A percentile compares a stretch with the other conserved stretches of the same genome.
Evolutionary conservation across 2,797 vertebrate species (phyloP).

Genomic region (Adelosebastes latens): DNA sequence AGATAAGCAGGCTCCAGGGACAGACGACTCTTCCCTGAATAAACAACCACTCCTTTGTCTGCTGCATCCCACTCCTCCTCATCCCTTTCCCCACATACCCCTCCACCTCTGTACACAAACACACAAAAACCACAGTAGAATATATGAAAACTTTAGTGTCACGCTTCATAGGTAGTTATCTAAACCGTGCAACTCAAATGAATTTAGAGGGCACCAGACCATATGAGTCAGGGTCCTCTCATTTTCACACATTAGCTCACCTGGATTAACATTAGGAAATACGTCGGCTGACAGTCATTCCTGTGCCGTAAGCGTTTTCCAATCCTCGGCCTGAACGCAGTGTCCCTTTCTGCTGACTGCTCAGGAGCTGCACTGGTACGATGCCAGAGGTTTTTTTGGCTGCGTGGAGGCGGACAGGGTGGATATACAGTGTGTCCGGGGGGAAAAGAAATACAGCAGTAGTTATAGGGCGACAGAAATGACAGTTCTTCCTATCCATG

Average conservation of each 20-base stretch:
- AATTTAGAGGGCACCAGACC: neutral
- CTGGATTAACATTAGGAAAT: constrained; percentile 58
- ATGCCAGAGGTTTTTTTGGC: constrained; percentile 65
- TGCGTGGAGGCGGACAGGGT: constrained; percentile 54
- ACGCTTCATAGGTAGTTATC: constrained; percentile 20
- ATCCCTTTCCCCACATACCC: constrained; percentile 26
- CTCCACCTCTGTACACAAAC: constrained; percentile 1
- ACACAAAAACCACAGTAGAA: constrained; percentile 13
- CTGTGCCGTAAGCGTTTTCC: constrained; percentile 47
- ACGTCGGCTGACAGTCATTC: constrained; percentile 46
- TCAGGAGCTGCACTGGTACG: constrained; percentile 37
- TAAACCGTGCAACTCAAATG: neutral
- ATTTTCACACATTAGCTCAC: constrained; percentile 53
- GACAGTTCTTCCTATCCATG: constrained; percentile 23
- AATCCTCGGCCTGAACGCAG: constrained; percentile 35
- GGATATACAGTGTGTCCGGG: constrained; percentile 33
- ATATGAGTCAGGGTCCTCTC: constrained; percentile 18
- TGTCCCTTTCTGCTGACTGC: constrained; percentile 64
- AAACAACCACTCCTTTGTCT: constrained; percentile 65
- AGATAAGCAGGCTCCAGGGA: constrained; percentile 67
- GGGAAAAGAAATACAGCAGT: constrained; percentile 34
- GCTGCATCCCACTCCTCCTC: constrained; percentile 46
- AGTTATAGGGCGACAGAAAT: constrained; percentile 33
- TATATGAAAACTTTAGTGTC: constrained; percentile 45
- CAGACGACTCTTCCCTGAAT: constrained; percentile 53